Evolutionary conservation across 1,140 invertebrate genomes (phyloP).

Genomic region (Cepaea nemoralis): DNA sequence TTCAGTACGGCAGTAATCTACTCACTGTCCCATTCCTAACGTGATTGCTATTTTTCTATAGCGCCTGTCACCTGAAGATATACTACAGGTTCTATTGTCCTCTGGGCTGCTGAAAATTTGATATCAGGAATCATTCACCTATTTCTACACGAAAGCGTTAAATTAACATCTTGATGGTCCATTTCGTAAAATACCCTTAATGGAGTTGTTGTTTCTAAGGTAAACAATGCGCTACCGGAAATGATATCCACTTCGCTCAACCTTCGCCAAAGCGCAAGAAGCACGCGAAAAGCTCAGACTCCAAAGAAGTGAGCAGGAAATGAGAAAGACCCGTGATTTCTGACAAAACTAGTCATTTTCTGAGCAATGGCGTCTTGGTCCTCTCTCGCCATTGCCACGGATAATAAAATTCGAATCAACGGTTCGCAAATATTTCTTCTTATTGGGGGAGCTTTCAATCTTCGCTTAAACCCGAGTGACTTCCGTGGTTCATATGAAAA

Average conservation of each 20-base stretch:
- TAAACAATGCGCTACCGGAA: neutral
- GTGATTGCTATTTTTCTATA: too few species aligned
- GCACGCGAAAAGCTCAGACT: neutral
- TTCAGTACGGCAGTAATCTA: too few species aligned
- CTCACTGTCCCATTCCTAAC: too few species aligned
- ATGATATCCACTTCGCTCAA: neutral
- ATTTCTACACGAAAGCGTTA: neutral
- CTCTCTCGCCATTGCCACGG: neutral
- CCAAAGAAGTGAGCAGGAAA: slow-evolving; percentile 12
- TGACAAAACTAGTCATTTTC: neutral
- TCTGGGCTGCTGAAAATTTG: too few species aligned
- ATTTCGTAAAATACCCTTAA: neutral
- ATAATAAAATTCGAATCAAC: slow-evolving; percentile 7
- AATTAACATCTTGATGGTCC: neutral
- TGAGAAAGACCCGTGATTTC: neutral
- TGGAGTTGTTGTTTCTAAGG: neutral
- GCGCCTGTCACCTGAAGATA: too few species aligned
- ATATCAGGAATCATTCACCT: too few species aligned
- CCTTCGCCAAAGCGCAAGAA: neutral
- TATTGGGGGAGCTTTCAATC: slow-evolving; percentile 4
- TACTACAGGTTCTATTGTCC: too few species aligned
- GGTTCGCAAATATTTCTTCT: neutral
- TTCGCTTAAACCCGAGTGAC: neutral
- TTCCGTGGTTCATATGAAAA: neutral
- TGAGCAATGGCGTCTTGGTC: neutral